Evolutionary conservation across 2,888 invertebrate genomes (phyloP), one percentile per base, ranked within the genome.

Genomic region (Caenorhabditis wallacei): DNA sequence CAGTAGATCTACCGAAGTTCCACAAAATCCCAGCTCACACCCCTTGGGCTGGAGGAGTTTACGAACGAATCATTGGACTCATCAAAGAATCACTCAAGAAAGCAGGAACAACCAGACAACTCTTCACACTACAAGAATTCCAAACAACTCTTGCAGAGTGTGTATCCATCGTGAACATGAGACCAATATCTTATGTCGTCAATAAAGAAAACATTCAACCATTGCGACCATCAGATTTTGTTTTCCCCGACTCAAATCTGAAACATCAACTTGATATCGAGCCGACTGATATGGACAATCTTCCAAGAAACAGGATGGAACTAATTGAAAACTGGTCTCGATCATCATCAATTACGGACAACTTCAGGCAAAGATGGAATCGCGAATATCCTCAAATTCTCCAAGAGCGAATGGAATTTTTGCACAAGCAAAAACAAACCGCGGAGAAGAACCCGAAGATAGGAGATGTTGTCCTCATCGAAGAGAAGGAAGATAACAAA

Each of bases 21-120:
- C 37, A 48, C 7, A 35, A 26, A 30, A 79, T 70, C 8, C 37
- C 79, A 1, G 43, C 70, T 1, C 40, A 37, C 5, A 40, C 43
- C 7, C 85, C 93, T 1, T 93, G 93, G 93, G 92, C 92, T 92
- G 93, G 93, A 61, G 93, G 93, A 53, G 92, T 91, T 85, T 93
- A 92, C 89, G 93, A 93, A 85, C 84, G 92, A 20, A 82, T 93
- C 4, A 88, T 93, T 13, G 88, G 92, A n/a, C 8, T 85, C 0
- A 22, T 80, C 20, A 80, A 80, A 51, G 30, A 37, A 11, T 51
- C 13, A 10, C 22, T 80, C 0, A 4, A 35, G 2, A 22, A 24
- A 43, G 22, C 72, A 22, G 80, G 80, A 26, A 40, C 59, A 4
- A 66, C 64, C 22, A 18, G 56, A 48, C 5, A 2, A 20, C 30